phyloP scores from a whole-genome alignment of 2,888 invertebrate genomes.

The Ochropleura leucogaster region DNA sequence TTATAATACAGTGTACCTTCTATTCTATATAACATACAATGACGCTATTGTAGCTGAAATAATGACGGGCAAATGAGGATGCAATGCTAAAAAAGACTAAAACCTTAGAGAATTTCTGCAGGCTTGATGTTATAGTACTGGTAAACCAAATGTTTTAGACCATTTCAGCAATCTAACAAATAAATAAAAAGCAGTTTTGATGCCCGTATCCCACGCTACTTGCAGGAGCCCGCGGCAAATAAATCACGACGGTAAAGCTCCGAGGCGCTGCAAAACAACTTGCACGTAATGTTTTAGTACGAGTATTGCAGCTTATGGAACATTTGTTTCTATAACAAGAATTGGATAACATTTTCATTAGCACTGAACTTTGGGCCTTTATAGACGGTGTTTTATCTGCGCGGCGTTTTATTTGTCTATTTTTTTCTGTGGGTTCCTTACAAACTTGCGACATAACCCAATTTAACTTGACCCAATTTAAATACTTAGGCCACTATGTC shows the following conservation, averaged over 20 bases:
- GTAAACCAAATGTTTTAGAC: not conserved
- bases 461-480: no score
- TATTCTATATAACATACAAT: no score
- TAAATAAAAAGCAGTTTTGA: conserved; percentile 31
- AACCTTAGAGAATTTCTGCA: not conserved
- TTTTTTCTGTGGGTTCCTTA: no score
- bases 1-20: no score
- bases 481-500: no score
- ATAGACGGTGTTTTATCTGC: not conserved
- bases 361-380: not conserved
- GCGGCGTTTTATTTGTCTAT: not conserved
- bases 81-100: no score
- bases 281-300: conserved; percentile 46
- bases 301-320: conserved; percentile 40
- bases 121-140: not conserved
- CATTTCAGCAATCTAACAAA: conserved; percentile 12
- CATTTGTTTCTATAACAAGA: conserved; percentile 17
- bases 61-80: no score
- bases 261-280: conserved; percentile 41
- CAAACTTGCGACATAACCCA: no score
- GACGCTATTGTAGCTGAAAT: no score
- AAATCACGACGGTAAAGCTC: conserved; percentile 50
- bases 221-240: conserved; percentile 38
- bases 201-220: conserved; percentile 29
- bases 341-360: conserved; percentile 24